Evolutionary conservation across 2,797 vertebrate genomes (phyloP), one percentile per base, ranked within the genome.

Genomic region (Anguilla anguilla): DNA sequence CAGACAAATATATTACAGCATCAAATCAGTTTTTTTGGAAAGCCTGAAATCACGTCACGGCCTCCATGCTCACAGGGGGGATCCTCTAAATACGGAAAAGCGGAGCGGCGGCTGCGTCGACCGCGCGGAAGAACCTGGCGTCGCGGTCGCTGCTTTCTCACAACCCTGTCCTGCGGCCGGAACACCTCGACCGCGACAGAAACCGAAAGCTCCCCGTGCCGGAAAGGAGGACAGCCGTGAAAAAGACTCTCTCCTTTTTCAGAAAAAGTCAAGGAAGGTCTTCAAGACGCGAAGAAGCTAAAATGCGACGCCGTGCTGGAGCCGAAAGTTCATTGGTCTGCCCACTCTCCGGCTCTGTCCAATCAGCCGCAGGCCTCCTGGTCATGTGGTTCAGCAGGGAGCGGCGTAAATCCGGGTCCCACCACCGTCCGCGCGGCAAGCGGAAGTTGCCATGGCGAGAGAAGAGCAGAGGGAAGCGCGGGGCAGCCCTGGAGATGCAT

Each of bases 361-460:
- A 69, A 28, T 28, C 67, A n/a, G 6, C 67, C 59, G 15, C 11
- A 61, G 51, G 51, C 17, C 59, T 28, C 67, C 4, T 28, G 2
- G 6, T 69, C 25, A 28, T 7, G 7, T 5, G 51, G 51, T 46
- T 49, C 55, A n/a, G 69, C 74, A 59, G 39, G 9, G 67, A 79
- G 53, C 17, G 6, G 43, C 6, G 15, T 22, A 51, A 11, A 39
- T 55, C 46, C 3, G 10, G 59, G 61, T 17, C 72, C 35, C 6
- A 28, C 7, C 72, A 31, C n/a, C 31, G 13, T 77, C 35, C 13
- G 64, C 87, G 90, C 92, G 85, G 91, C 93, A 88, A 90, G 87
- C 90, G 91, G 91, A 91, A 89, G 91, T 81, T 49, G 2, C 22
- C 43, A 49, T 49, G 77, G 72, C 10, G 22, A 81, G 39, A 1